phyloP scores from a whole-genome alignment of 2,113 vertebrate species.

The Danionella cerebrum region DNA sequence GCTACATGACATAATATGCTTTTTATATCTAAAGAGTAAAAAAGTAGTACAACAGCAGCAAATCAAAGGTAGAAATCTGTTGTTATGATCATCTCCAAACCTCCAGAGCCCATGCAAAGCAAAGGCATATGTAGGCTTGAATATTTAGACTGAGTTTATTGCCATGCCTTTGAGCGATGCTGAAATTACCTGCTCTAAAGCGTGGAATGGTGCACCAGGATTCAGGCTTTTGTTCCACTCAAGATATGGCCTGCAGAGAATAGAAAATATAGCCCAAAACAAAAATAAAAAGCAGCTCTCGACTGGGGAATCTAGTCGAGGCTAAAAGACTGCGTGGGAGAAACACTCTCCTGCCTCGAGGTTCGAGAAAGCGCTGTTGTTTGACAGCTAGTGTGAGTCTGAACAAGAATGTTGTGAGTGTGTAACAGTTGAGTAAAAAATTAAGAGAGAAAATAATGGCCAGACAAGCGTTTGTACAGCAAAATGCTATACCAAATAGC shows the following conservation, averaged over 20 bases:
- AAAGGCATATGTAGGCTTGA: not conserved
- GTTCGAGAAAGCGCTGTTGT: not conserved
- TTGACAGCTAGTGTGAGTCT: not conserved
- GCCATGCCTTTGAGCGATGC: not conserved
- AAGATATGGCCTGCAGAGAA: not conserved
- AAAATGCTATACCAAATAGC: no score
- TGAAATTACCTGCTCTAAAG: conserved; percentile 3
- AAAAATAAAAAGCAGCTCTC: not conserved
- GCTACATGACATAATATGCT: not conserved
- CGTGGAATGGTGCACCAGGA: not conserved
- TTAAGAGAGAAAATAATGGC: not conserved
- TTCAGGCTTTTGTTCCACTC: not conserved
- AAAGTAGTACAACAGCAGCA: conserved; percentile 1
- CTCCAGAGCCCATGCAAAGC: not conserved
- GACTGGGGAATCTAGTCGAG: not conserved
- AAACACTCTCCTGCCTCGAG: not conserved
- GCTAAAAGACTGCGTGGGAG: not conserved
- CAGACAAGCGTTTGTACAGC: no score
- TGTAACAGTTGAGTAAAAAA: not conserved
- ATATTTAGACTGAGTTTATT: conserved; percentile 18
- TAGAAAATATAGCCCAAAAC: not conserved
- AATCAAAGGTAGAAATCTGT: conserved; percentile 4
- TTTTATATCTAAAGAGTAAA: not conserved
- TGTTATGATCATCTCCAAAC: not conserved
- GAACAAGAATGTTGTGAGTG: not conserved